Evolutionary conservation across 2,113 vertebrate genomes (phyloP), one percentile per base, ranked within the genome.

Genomic region (Xiphophorus couchianus): DNA sequence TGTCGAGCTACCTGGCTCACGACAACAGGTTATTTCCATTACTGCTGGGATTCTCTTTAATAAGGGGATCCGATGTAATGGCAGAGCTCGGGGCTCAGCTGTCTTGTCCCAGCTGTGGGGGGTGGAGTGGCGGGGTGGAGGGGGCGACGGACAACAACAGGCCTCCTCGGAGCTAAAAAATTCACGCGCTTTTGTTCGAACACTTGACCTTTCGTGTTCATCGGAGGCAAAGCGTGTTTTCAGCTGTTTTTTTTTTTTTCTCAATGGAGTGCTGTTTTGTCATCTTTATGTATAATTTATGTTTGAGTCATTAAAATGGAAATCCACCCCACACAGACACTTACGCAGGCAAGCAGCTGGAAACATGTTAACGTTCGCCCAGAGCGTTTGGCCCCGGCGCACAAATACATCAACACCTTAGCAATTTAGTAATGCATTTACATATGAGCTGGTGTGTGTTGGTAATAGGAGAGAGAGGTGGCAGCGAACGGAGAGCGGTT

Each of bases 21-120:
- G 72, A 86, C 81, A 80, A 77, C 85, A 72, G 88, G 80, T 86
- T 86, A 88, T 83, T 91, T 85, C 77, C 85, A 87, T 81, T 76
- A 87, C 80, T 76, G 76, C 72, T 74, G 80, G 72, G 77, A 85
- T 80, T 78, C 70, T 84, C 81, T 83, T 69, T 89, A 85, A 89
- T 86, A 77, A 84, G 75, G 72, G 86, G 86, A 89, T 88, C 74
- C 15, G 11, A 66, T 77, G 71, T 88, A 79, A 86, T 84, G 71
- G 69, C 71, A 78, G 12, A 73, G 66, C 63, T 29, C 22, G 2
- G 29, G 60, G 80, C 17, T 71, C 83, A 87, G 84, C 71, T 89
- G 87, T 85, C 79, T 82, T 84, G 75, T 88, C 76, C 77, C 77
- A 84, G 78, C 84, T 74, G 71, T 79, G 71, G 73, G 39, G 35